Base-by-base conservation (phyloP, 1,140 invertebrate genomes). In the Nasonia giraulti region DNA sequence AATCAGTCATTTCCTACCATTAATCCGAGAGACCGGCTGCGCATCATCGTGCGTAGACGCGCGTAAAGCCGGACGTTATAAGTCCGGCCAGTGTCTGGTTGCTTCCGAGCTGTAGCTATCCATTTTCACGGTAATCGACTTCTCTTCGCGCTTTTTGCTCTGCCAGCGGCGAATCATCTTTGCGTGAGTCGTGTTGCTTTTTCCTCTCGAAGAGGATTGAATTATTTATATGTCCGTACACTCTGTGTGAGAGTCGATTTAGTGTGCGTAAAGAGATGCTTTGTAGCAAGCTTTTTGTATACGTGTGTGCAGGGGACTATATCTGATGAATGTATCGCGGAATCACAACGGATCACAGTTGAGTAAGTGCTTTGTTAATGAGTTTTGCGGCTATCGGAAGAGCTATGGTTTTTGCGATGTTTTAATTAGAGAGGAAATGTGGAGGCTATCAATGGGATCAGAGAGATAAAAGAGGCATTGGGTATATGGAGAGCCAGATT, bases 1-100 rank as follows among this genome's bases (percentile, higher is more conserved):
- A 77, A 77, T 77, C 75, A 77, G 44, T 77, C 44, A 77, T 77
- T 77, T 77, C 40, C 75, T 50, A 14, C n/a, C 44, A 27, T 77
- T 27, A 47, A 76, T 76, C 74, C 12, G 33, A 37, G 20, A n/a
- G 20, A n/a, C 23, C n/a, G 74, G 14, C 37, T 76, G 14, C 4
- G 8, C 74, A 20, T 44, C 31, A 20, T 44, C 31, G 12, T 47
- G 74, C n/a, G 75, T 20, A 44, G 0, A 44, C 7, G 17, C 20
- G 37, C 75, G 40, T 74, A 31, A 55, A 10, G 20, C 44, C n/a
- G 47, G 55, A 62, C n/a, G 55, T n/a, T 62, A 7, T 62, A n/a
- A 62, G 14, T 62, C 55, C 17, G 55, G 20, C 17, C 1, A n/a
- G 55, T 44, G 40, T 44, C 40, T 44, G 40, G 40, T 44, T 44